These are phyloP conservation scores for Plusia festucae DNA, from an alignment of 2,888 invertebrate genomes.

Conservation along the genomic window DNA sequence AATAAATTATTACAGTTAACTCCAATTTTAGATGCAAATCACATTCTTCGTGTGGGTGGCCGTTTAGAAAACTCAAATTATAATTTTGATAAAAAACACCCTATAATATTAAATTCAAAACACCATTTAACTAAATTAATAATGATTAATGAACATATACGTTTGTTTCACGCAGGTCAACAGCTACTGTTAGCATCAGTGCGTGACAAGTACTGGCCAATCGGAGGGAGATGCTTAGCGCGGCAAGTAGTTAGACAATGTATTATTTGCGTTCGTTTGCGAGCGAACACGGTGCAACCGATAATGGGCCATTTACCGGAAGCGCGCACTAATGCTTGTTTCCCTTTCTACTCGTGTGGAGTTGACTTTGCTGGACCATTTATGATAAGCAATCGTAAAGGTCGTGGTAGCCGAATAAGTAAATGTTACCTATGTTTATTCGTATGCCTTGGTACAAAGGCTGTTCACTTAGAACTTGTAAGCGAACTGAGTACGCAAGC, in stretches of 20 bases:
- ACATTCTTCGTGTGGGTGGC: slow-evolving; percentile 31
- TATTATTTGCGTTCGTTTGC: slow-evolving; percentile 7
- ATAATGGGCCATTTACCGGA: slow-evolving; percentile 33
- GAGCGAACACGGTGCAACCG: slow-evolving; percentile 12
- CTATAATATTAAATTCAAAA: slow-evolving; percentile 32
- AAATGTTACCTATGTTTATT: slow-evolving; percentile 47
- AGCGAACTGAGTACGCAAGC: slow-evolving; percentile 36
- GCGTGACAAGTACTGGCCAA: slow-evolving; percentile 37
- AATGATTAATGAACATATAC: slow-evolving; percentile 18
- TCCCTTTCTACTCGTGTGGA: slow-evolving; percentile 30
- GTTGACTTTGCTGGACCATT: slow-evolving; percentile 49
- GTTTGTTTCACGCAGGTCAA: slow-evolving; percentile 29
- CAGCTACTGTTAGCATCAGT: slow-evolving; percentile 22
- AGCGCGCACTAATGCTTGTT: slow-evolving; percentile 11
- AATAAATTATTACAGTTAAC: slow-evolving; percentile 17
- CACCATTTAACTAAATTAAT: slow-evolving; percentile 37
- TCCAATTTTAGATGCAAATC: slow-evolving; percentile 15
- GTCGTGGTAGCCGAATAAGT: slow-evolving; percentile 34
- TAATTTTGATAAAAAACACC: slow-evolving; percentile 36
- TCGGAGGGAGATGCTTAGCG: slow-evolving; percentile 41
- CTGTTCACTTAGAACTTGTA: slow-evolving; percentile 42
- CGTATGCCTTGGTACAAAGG: slow-evolving; percentile 34
- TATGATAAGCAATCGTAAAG: slow-evolving; percentile 34
- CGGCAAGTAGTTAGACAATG: slow-evolving; percentile 14
- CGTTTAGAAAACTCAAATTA: slow-evolving; percentile 20